Evolutionary conservation across 2,797 vertebrate genomes (phyloP).

Genomic region (Danio choprae): DNA sequence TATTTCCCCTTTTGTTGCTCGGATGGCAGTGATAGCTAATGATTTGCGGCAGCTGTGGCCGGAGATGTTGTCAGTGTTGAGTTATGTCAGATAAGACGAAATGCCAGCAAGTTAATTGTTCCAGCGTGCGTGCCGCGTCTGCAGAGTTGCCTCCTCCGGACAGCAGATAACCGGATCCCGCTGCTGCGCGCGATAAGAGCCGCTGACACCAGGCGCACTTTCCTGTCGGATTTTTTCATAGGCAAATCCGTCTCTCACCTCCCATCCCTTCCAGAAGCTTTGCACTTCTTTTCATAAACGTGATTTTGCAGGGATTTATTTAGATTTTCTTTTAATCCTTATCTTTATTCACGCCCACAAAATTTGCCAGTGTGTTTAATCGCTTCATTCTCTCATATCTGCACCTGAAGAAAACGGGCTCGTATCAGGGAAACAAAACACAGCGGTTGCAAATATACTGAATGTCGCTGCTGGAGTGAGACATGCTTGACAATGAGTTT

Average conservation of each 20-base stretch:
- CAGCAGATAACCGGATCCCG: constrained; percentile 45
- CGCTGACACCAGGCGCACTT: constrained; percentile 57
- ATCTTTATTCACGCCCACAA: constrained; percentile 54
- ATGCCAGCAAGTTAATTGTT: constrained; percentile 62
- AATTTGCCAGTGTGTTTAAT: constrained; percentile 35
- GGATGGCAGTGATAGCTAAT: constrained; percentile 37
- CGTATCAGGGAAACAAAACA: constrained; percentile 7
- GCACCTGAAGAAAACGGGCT: constrained; percentile 1
- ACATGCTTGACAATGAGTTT: background rate
- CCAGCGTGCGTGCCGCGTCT: constrained; percentile 49
- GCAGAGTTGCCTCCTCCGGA: constrained; percentile 53
- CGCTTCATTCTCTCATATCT: background rate
- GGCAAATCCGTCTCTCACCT: constrained; percentile 66
- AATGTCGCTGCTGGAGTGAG: background rate
- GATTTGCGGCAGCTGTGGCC: constrained; percentile 45
- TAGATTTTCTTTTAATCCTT: constrained; percentile 40
- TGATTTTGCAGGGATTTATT: constrained; percentile 53
- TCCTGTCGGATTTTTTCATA: constrained; percentile 59
- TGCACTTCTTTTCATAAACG: constrained; percentile 63
- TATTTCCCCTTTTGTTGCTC: constrained; percentile 26
- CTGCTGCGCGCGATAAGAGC: constrained; percentile 68
- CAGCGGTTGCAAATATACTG: background rate
- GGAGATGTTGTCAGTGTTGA: constrained; percentile 49
- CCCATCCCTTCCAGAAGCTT: constrained; percentile 37
- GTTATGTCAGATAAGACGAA: constrained; percentile 62